Conservation (phyloP, 92 coral and sea anemone species). For the Siderastrea radians region DNA sequence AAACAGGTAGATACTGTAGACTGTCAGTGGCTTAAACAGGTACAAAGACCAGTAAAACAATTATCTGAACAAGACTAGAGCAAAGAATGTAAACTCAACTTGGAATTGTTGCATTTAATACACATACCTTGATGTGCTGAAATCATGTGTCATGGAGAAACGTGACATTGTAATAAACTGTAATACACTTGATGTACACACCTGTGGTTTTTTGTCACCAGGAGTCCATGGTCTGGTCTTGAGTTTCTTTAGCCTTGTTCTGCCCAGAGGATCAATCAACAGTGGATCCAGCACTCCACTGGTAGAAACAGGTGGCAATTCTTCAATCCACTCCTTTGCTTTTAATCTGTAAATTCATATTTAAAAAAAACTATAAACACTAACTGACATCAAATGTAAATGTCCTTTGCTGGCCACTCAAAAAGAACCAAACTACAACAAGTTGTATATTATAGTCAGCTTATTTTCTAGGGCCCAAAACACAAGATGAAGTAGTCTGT, state of each 20-base stretch:
- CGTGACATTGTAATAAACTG: neutral
- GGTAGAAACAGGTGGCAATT: slow-evolving; percentile 34
- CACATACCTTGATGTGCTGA: too few species aligned
- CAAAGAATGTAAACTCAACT: too few species aligned
- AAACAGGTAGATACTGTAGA: too few species aligned
- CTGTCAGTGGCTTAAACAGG: too few species aligned
- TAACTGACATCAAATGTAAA: neutral
- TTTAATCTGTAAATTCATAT: slow-evolving; percentile 41
- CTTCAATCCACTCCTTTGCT: slow-evolving; percentile 58
- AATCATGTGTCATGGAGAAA: neutral
- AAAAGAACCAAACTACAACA: too few species aligned
- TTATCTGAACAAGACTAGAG: too few species aligned
- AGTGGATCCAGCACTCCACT: slow-evolving; percentile 83
- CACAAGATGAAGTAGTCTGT: too few species aligned
- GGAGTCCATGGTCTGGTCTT: slow-evolving; percentile 90
- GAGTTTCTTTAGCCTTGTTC: slow-evolving; percentile 93
- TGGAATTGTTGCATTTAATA: too few species aligned
- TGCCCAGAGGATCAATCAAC: slow-evolving; percentile 92
- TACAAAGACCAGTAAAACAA: too few species aligned
- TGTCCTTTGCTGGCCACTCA: too few species aligned
- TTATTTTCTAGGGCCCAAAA: too few species aligned
- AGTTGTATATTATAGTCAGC: too few species aligned
- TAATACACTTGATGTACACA: slow-evolving; percentile 16
- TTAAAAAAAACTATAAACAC: neutral
- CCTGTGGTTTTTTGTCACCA: slow-evolving; percentile 73